phyloP scores from a whole-genome alignment of 1,140 invertebrate species.

The Ericerus pela region DNA sequence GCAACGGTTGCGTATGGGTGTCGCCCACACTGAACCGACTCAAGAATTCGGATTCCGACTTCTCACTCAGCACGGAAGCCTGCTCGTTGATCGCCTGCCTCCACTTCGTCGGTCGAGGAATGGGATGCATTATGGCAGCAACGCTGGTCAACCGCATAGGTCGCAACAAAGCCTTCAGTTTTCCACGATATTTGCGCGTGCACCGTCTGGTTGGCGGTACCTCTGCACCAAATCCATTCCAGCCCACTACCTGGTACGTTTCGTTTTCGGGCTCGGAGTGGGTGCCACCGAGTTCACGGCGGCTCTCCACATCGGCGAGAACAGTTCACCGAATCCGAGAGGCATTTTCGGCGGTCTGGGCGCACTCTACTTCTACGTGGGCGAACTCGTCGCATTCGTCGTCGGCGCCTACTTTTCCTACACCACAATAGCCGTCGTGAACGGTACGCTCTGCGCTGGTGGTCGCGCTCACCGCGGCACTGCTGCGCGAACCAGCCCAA shows the following conservation, averaged over 20 bases:
- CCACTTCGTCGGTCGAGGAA: not conserved
- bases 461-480: not conserved
- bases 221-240: not conserved
- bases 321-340: conserved; percentile 31
- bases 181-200: not conserved
- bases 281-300: conserved; percentile 57
- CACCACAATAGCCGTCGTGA: not conserved
- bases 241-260: not conserved
- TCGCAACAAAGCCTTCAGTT: not conserved
- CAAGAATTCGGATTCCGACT: not conserved
- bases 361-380: conserved; percentile 58
- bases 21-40: not conserved
- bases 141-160: not conserved
- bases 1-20: not conserved
- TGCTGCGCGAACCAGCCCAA: not conserved
- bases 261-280: conserved; percentile 42
- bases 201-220: not conserved
- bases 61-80: conserved; percentile 16
- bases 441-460: not conserved
- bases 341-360: conserved; percentile 49
- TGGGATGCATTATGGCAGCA: not conserved
- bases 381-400: conserved; percentile 50
- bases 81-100: not conserved
- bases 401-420: not conserved
- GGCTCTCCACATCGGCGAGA: conserved; percentile 74